phyloP scores from a whole-genome alignment of 2,797 vertebrate genomes.

The Nannoperca australis region DNA sequence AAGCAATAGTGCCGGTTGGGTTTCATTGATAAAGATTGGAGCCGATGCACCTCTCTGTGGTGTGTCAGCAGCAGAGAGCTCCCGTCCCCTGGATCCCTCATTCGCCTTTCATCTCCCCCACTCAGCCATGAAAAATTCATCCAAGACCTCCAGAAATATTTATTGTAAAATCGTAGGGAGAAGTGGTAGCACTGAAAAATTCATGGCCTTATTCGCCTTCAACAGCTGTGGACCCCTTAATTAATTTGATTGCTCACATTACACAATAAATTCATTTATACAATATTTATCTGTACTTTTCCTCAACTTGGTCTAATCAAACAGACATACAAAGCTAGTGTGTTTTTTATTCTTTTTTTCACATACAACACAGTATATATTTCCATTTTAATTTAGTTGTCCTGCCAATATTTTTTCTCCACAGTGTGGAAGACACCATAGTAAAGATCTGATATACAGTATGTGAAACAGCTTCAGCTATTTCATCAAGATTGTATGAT shows the following conservation, averaged over 20 bases:
- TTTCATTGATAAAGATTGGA: conserved; percentile 88
- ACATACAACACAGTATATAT: conserved; percentile 1
- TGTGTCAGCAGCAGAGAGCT: conserved; percentile 82
- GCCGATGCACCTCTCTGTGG: conserved; percentile 84
- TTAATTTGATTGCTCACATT: conserved; percentile 95
- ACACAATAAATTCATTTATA: conserved; percentile 86
- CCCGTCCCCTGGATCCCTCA: conserved; percentile 83
- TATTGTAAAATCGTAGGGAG: conserved; percentile 89
- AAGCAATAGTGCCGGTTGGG: conserved; percentile 80
- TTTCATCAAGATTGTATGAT: background rate
- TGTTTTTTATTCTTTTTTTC: conserved; percentile 25
- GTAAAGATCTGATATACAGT: background rate
- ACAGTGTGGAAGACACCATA: background rate
- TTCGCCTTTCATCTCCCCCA: conserved; percentile 86
- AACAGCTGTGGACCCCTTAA: conserved; percentile 96
- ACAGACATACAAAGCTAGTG: conserved; percentile 52
- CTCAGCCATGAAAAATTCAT: conserved; percentile 90
- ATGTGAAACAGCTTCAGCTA: background rate
- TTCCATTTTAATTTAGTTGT: conserved; percentile 6
- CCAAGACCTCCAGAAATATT: conserved; percentile 90
- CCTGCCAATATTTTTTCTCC: background rate
- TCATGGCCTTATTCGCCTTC: conserved; percentile 88
- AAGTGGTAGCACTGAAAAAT: conserved; percentile 88
- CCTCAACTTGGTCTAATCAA: conserved; percentile 70
- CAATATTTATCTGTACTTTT: conserved; percentile 82